phyloP scores from a whole-genome alignment of 2,113 vertebrate species.

The Miniopterus natalensis region DNA sequence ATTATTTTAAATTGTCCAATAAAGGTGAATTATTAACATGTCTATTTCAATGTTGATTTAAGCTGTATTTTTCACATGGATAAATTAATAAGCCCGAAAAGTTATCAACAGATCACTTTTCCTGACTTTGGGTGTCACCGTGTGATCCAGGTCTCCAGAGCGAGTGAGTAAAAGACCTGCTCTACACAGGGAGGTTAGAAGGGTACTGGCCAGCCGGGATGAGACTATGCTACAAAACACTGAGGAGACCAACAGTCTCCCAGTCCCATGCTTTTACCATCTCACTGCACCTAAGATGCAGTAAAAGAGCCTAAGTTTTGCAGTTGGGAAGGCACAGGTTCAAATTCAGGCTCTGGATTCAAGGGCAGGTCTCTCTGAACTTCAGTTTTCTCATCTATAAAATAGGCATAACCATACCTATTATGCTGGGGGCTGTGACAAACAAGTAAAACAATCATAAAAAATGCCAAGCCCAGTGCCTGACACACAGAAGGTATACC shows the following conservation, averaged over 20 bases:
- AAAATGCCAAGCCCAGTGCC: background rate
- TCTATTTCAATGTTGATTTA: conserved; percentile 4
- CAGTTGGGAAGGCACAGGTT: background rate
- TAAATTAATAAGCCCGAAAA: conserved; percentile 47
- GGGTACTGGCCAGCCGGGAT: background rate
- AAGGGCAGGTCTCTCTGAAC: background rate
- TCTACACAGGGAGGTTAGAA: background rate
- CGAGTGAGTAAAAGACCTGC: background rate
- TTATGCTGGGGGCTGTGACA: background rate
- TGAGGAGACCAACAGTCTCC: background rate
- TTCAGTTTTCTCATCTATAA: conserved; percentile 46
- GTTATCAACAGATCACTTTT: background rate
- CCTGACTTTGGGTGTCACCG: background rate
- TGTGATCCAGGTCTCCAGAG: conserved; percentile 6
- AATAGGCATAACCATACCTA: background rate
- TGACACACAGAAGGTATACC: background rate
- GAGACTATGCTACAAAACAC: background rate
- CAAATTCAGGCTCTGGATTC: background rate
- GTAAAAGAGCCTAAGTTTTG: background rate
- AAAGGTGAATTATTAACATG: conserved; percentile 55
- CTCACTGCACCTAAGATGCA: background rate
- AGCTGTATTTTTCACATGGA: conserved; percentile 34
- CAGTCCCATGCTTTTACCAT: background rate
- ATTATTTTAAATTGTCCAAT: conserved; percentile 45
- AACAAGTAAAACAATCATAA: background rate